These are phyloP conservation scores for Callyntrura sp. DNA, from an alignment of 2,888 invertebrate species.

Conservation along the genomic window DNA sequence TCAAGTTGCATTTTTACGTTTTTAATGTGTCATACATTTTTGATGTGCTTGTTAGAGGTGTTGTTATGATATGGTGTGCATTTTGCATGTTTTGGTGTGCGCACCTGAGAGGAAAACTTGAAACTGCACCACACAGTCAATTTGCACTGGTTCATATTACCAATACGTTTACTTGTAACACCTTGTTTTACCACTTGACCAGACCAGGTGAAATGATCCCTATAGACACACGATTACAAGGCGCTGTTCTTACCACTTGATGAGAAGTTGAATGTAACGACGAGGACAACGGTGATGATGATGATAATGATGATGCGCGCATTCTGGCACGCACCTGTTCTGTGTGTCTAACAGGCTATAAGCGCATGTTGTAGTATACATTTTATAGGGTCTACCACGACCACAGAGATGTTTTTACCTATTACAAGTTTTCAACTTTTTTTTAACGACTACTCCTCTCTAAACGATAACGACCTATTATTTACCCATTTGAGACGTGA, in stretches of 20 bases:
- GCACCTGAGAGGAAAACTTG: too few relatives aligned
- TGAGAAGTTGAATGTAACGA: too few relatives aligned
- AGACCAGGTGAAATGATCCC: neutral
- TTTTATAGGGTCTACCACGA: neutral
- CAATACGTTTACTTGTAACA: conserved; percentile 42
- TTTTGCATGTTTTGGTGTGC: too few relatives aligned
- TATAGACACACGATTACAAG: neutral
- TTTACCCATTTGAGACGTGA: conserved; percentile 27
- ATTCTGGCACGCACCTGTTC: conserved; percentile 5
- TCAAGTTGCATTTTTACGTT: too few relatives aligned
- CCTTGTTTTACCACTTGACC: conserved; percentile 17
- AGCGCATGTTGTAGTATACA: neutral
- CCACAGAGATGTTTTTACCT: neutral
- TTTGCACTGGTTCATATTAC: conserved; percentile 59
- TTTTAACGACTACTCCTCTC: conserved; percentile 11
- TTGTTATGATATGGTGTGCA: too few relatives aligned
- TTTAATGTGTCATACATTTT: too few relatives aligned
- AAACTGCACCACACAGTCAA: neutral
- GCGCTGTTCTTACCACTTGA: neutral
- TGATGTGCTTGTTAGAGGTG: too few relatives aligned
- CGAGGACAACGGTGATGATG: too few relatives aligned
- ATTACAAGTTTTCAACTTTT: neutral
- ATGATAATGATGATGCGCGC: neutral
- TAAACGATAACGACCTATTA: conserved; percentile 36
- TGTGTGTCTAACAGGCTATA: neutral